A percentile compares a stretch with the other conserved stretches of the same genome.
Conservation (phyloP, 2,113 vertebrate genomes). For the Sinocyclocheilus grahami region DNA sequence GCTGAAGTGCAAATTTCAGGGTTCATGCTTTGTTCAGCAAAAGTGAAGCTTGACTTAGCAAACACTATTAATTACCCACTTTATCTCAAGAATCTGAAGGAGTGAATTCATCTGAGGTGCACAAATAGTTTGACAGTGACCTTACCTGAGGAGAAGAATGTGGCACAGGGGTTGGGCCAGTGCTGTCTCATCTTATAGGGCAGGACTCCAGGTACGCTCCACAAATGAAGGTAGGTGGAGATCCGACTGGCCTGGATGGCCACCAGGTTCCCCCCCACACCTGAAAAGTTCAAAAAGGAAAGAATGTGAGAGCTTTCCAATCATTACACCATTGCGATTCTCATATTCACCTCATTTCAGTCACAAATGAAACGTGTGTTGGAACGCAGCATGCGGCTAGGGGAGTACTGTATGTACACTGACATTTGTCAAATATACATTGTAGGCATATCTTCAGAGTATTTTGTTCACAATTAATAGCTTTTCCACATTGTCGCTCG, state of each 20-base stretch:
- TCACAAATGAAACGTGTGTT: not conserved
- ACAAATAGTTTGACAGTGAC: not conserved
- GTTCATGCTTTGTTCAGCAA: not conserved
- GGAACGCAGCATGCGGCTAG: not conserved
- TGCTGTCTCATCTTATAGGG: constrained; percentile 88
- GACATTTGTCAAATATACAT: not conserved
- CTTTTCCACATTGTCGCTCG: constrained; percentile 11
- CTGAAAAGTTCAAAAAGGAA: constrained; percentile 58
- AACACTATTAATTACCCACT: not conserved
- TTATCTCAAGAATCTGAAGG: not conserved
- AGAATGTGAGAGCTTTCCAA: constrained; percentile 18
- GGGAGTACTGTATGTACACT: not conserved
- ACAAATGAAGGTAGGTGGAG: constrained; percentile 92
- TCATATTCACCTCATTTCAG: not conserved
- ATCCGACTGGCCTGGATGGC: constrained; percentile 96
- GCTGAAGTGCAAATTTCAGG: not conserved
- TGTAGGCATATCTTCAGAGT: constrained; percentile 17
- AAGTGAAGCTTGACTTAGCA: not conserved
- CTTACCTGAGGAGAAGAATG: constrained; percentile 89
- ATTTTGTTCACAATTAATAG: constrained; percentile 21
- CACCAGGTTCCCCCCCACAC: constrained; percentile 94
- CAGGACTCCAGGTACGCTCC: constrained; percentile 88
- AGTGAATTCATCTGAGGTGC: constrained; percentile 6
- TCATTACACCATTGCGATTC: constrained; percentile 15
- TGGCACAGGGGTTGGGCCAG: constrained; percentile 88